A percentile compares a stretch with the other conserved stretches of the same genome.
Evolutionary conservation across 2,113 vertebrate species (phyloP).

Genomic region (Saguinus midas): DNA sequence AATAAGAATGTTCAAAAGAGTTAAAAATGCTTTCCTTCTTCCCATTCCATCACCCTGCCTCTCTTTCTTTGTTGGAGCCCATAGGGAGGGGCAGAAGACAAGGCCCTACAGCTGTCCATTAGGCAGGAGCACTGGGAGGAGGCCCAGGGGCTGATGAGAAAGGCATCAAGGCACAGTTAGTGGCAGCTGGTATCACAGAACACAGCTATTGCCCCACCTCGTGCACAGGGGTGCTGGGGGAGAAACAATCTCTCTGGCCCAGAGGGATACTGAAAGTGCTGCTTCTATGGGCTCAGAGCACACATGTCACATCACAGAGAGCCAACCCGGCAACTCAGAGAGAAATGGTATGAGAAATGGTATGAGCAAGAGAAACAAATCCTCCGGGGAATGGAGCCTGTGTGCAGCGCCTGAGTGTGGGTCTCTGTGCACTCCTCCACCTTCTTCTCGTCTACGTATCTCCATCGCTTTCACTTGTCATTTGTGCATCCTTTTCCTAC

Average conservation of each 20-base stretch:
- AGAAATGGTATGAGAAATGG: neutral
- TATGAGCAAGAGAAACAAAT: neutral
- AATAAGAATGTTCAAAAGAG: neutral
- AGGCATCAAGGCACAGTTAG: rapidly evolving
- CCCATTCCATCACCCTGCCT: neutral
- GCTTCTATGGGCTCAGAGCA: neutral
- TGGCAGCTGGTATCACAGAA: rapidly evolving
- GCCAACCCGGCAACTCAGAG: neutral
- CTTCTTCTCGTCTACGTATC: neutral
- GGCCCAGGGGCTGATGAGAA: rapidly evolving
- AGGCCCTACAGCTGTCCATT: neutral
- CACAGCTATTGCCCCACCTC: rapidly evolving
- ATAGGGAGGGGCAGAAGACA: neutral
- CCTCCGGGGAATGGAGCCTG: neutral
- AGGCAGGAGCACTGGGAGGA: neutral
- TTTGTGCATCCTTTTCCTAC: neutral
- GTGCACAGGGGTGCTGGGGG: rapidly evolving
- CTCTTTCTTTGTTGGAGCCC: neutral
- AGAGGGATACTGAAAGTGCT: neutral
- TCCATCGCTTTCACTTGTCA: rapidly evolving
- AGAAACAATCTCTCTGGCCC: neutral
- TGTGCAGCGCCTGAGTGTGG: rapidly evolving
- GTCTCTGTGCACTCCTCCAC: too few species aligned
- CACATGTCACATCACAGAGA: neutral
- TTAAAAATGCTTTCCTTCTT: neutral